Evolutionary conservation across 2,797 vertebrate genomes (phyloP), one percentile per base, ranked within the genome.

Genomic region (Acrocephalus scirpaceus): DNA sequence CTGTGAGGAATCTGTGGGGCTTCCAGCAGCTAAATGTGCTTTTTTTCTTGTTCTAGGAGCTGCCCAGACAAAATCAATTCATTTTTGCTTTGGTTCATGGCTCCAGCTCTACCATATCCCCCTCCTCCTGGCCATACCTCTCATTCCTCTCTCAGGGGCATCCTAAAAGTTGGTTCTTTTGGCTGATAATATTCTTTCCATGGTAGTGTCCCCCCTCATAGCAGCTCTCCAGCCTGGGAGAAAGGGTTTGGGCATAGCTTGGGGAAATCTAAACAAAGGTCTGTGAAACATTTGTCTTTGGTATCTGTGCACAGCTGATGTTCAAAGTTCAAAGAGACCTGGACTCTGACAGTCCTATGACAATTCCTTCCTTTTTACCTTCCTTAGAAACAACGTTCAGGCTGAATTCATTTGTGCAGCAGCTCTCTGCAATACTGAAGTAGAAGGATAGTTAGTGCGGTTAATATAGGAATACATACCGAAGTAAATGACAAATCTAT

Each of bases 11-110:
- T 75, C 57, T 50, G 54, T 51, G 54, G 44, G 58, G 40, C 62
- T 95, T 92, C 47, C 90, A 91, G 76, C 73, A 90, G 85, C 54
- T 83, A 75, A 83, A 88, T 54, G 25, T 65, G 50, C 27, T 47
- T 21, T 85, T 90, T 58, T 64, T 53, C 58, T 71, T 80, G 45
- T 30, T 86, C 32, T 36, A 75, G 74, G 71, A 79, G 51, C 77
- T 82, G 34, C 45, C 30, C 54, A 61, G 75, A 54, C 72, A 90
- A 93, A 92, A 50, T 16, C 11, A 86, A 84, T 80, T 88, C 34
- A 61, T 69, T 91, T 88, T 54, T 3, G 8, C 50, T 74, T 38
- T 51, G 75, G 56, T 77, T 76, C 4, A 4, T 80, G 61, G n/a
- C 61, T 94, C 72, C 65, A 93, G 45, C 47, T 86, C 69, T 69